Evolutionary conservation across 2,797 vertebrate species (phyloP), one percentile per base, ranked within the genome.

Genomic region (Anabas testudineus): DNA sequence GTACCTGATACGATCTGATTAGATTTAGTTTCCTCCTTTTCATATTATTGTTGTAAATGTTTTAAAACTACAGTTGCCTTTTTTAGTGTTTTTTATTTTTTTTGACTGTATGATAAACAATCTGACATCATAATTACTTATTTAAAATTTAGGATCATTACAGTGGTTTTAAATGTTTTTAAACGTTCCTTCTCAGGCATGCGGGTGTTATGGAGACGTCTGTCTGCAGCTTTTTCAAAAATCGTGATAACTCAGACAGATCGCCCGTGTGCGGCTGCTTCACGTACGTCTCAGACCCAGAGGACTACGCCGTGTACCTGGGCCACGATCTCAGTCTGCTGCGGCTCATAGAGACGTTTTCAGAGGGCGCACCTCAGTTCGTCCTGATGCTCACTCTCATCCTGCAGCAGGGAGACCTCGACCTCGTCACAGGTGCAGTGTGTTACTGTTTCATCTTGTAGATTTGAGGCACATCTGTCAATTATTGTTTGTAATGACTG

Each of bases 361-460:
- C 96, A 2, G 97, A 99, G 90, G 95, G 94, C 32, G 80, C 94
- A 0, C 96, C 98, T 0, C 97, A 99, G 88, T 91, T 99, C 41
- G 90, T 91, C 3, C 91, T 99, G 70, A 92, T 95, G 78, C 87
- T 97, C 62, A 85, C 93, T 19, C 66, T 94, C 37, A 57, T 94
- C 1, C 65, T 97, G 66, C 88, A 32, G 56, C 91, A 61, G 0
- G 87, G 88, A n/a, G 49, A 79, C 4, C 76, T 93, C 0, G 84
- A 93, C 19, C 39, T 52, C 1, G 71, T 89, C 15, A 94, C 95
- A 82, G 93, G 97, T 91, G 18, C 22, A 2, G 28, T 94, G 70
- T 85, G 92, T 75, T 2, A 1, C 10, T 3, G 39, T 42, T 16
- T 42, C 5, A 42, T 42, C 2, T 6, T 18, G 7, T 1, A 18